Base-by-base conservation (phyloP, 2,888 invertebrate species). In the Aphelenchoides bicaudatus region DNA sequence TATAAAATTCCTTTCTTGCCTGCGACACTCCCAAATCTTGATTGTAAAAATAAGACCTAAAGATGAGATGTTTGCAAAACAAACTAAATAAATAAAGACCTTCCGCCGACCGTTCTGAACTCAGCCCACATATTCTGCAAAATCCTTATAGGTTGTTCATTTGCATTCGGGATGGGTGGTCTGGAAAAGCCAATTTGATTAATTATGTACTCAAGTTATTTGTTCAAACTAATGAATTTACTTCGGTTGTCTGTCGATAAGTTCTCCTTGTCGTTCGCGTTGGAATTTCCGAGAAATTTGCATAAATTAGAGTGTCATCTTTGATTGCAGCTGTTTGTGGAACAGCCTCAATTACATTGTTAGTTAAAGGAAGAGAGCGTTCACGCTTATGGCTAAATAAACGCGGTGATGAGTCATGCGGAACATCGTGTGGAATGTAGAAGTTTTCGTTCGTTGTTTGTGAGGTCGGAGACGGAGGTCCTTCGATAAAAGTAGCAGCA, bases 61-160 rank as follows among this genome's bases (percentile, higher is more conserved):
- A 51, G 25, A 21, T 37, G n/a, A 46, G 16, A 16, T 34, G 13
- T 34, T 34, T 13, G 34, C 16, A 34, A 34, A 16, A 34, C 13
- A 13, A 13, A 34, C 16, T 13, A 43, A 13, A 16, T 43, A 43
- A 54, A 58, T 37, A 49, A 28, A 31, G 27, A 71, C 59, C 73
- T 59, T 21, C 75, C 75, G n/a, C 69, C 67, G 21, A 69, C 65
- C 1, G 71, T 75, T 49, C 68, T 68, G 55, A 67, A 75, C 57
- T 75, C 75, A 47, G 59, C 57, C 75, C 75, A 75, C 37, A 74
- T 75, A 50, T 67, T 73, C 5, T 59, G 55, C 52, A 75, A 50
- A 52, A 70, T 66, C n/a, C 75, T 56, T 10, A 62, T 53, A 5
- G 72, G 73, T 25, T 50, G 37, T 2, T 62, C 70, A 28, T 58